Conservation (phyloP, 2,797 vertebrate genomes). For the Molossus molossus region DNA sequence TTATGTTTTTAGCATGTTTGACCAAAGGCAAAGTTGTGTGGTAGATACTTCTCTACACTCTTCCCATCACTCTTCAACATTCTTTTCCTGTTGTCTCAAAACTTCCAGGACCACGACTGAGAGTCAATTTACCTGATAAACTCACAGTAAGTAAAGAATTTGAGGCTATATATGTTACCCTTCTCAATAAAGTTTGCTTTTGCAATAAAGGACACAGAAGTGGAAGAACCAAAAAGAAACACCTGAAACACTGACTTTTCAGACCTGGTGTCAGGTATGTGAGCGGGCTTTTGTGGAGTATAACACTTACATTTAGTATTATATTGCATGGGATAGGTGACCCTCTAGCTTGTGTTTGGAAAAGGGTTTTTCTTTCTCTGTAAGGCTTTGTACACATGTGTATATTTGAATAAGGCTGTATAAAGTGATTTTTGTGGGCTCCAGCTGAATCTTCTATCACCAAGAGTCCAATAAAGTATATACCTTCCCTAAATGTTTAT, state of each 20-base stretch:
- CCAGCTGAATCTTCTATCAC: not conserved
- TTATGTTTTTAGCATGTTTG: not conserved
- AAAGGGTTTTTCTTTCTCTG: conserved; percentile 13
- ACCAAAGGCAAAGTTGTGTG: conserved; percentile 32
- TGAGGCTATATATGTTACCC: not conserved
- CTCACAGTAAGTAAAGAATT: conserved; percentile 1
- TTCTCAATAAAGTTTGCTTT: not conserved
- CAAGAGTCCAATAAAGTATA: not conserved
- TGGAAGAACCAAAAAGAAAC: not conserved
- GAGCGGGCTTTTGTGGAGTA: not conserved
- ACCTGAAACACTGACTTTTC: conserved; percentile 3
- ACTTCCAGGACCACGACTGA: not conserved
- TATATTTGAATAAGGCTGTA: not conserved
- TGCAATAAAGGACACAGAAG: not conserved
- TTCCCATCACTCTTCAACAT: conserved; percentile 14
- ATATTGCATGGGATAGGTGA: not conserved
- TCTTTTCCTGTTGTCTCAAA: conserved; percentile 18
- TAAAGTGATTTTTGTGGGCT: conserved; percentile 31
- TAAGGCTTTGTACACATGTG: not conserved
- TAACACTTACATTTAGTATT: conserved; percentile 37
- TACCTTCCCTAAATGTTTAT: not conserved
- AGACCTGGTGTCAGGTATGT: not conserved
- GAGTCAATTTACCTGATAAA: conserved; percentile 52
- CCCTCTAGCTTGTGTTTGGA: conserved; percentile 5
- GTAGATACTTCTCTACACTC: not conserved